phyloP scores from a whole-genome alignment of 2,888 invertebrate species.

The Argynnis bischoffii region DNA sequence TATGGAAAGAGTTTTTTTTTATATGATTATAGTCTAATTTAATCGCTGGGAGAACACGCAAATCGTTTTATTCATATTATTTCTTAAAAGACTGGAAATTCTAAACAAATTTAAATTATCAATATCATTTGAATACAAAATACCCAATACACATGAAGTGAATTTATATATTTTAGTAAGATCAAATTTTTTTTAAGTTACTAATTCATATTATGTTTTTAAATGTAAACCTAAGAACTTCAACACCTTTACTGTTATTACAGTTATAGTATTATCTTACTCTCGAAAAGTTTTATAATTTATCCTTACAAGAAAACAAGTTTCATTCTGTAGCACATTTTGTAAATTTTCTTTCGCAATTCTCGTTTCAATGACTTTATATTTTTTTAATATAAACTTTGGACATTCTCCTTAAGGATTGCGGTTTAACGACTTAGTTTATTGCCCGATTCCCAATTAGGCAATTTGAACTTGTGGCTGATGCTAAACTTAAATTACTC shows the following conservation, averaged over 20 bases:
- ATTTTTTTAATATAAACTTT: conserved; percentile 36
- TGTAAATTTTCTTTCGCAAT: conserved; percentile 17
- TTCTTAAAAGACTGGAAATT: too few species aligned
- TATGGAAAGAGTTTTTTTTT: too few species aligned
- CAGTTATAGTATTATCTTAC: not conserved
- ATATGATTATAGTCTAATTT: too few species aligned
- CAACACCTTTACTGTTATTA: too few species aligned
- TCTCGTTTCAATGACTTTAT: conserved; percentile 29
- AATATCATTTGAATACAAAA: not conserved
- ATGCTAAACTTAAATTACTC: conserved; percentile 40
- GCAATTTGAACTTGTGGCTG: conserved; percentile 39
- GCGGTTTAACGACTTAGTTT: conserved; percentile 39
- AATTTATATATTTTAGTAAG: too few species aligned
- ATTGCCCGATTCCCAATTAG: conserved; percentile 39
- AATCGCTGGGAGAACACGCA: too few species aligned
- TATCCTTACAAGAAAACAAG: conserved; percentile 11
- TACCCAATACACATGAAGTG: too few species aligned
- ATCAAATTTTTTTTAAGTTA: too few species aligned
- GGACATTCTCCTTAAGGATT: conserved; percentile 32
- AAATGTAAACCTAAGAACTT: too few species aligned
- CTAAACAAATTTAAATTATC: not conserved
- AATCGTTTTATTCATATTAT: too few species aligned
- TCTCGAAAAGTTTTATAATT: not conserved
- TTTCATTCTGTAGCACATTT: conserved; percentile 14
- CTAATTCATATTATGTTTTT: too few species aligned